These are phyloP conservation scores for Cryptus viduatorius DNA, from an alignment of 2,888 invertebrate species.

Conservation along the genomic window DNA sequence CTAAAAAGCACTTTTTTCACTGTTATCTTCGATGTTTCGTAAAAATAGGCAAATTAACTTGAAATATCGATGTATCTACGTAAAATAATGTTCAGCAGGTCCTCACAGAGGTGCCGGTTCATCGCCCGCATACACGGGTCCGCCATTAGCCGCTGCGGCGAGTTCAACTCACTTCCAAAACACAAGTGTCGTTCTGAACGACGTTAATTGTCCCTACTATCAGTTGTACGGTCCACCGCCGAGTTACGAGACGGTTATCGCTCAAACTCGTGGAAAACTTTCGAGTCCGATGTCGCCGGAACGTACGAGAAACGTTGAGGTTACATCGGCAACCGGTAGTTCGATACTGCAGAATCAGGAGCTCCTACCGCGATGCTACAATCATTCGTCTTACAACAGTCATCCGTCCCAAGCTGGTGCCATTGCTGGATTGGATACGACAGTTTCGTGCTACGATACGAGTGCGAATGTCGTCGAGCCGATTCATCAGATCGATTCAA, in stretches of 20 bases:
- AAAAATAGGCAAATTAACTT: background rate
- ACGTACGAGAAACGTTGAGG: slow-evolving; percentile 66
- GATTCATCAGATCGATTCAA: slow-evolving; percentile 47
- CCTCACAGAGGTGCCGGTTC: slow-evolving; percentile 78
- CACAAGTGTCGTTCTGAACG: slow-evolving; percentile 82
- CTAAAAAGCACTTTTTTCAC: background rate
- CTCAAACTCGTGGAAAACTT: slow-evolving; percentile 81
- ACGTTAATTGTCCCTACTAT: slow-evolving; percentile 84
- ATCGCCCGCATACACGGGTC: slow-evolving; percentile 75
- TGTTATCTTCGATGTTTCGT: background rate
- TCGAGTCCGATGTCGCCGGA: slow-evolving; percentile 80
- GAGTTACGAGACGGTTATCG: slow-evolving; percentile 85
- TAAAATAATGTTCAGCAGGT: slow-evolving; percentile 70
- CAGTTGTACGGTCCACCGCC: slow-evolving; percentile 86
- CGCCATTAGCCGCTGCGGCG: slow-evolving; percentile 76
- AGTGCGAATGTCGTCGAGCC: slow-evolving; percentile 62
- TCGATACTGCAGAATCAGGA: slow-evolving; percentile 70
- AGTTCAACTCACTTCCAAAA: slow-evolving; percentile 81
- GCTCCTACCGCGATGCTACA: slow-evolving; percentile 75
- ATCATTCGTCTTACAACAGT: slow-evolving; percentile 69
- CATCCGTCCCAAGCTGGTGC: slow-evolving; percentile 66
- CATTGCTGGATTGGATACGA: slow-evolving; percentile 51
- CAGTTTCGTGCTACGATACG: slow-evolving; percentile 70
- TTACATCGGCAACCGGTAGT: slow-evolving; percentile 41
- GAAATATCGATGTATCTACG: background rate